A percentile compares a stretch with the other conserved stretches of the same genome.
phyloP scores from a whole-genome alignment of 2,888 invertebrate genomes.

The Helicoverpa assulta region DNA sequence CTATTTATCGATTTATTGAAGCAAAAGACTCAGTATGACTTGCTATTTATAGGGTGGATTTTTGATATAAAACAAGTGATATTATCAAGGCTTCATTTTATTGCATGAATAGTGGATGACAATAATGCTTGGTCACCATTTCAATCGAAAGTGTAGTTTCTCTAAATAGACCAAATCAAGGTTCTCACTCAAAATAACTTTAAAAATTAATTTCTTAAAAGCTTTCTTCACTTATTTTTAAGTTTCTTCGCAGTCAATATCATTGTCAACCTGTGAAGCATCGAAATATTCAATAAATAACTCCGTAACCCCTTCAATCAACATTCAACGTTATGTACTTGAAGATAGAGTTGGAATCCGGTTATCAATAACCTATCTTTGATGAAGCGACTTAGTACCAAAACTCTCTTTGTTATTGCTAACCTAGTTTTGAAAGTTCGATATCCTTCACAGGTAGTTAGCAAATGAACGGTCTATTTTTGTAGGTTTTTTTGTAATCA shows the following conservation, averaged over 20 bases:
- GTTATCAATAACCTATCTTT: conserved; percentile 22
- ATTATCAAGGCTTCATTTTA: no score
- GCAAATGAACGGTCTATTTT: conserved; percentile 43
- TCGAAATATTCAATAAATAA: conserved; percentile 54
- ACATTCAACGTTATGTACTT: conserved; percentile 10
- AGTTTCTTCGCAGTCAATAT: conserved; percentile 15
- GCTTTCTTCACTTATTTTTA: neutral
- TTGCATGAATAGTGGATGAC: no score
- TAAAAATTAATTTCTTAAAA: no score
- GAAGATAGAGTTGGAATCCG: conserved; percentile 28
- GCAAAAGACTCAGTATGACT: no score
- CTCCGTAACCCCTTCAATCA: conserved; percentile 7
- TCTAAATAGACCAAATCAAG: no score
- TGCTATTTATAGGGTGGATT: no score
- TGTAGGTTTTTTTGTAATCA: conserved; percentile 40
- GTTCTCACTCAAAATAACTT: no score
- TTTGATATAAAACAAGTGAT: no score
- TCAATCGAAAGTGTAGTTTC: no score
- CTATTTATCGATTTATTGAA: no score
- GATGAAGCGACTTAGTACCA: conserved; percentile 43
- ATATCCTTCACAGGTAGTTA: conserved; percentile 45
- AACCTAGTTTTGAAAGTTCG: conserved; percentile 52
- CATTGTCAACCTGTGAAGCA: conserved; percentile 37
- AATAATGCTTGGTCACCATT: no score
- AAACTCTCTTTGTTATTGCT: conserved; percentile 52